Conservation (phyloP, 2,888 invertebrate species). For the Cotesia congregata region DNA sequence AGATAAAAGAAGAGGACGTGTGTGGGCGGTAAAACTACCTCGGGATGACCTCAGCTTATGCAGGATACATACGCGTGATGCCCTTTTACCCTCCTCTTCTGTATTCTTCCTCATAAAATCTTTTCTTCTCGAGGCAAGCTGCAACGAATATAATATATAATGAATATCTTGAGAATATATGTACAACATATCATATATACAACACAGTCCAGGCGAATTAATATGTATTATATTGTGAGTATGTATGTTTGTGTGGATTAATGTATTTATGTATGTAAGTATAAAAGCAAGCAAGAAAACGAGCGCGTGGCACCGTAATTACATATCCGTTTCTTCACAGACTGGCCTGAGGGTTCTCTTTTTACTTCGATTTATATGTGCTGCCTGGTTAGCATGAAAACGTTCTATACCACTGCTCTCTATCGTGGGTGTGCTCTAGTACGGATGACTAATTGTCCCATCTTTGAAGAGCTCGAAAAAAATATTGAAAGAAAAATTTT, state of each 20-base stretch:
- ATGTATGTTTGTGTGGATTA: background rate
- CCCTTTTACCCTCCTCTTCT: constrained; percentile 1
- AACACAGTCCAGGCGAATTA: background rate
- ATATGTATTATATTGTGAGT: background rate
- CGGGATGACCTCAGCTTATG: constrained; percentile 19
- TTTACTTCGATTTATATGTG: constrained; percentile 35
- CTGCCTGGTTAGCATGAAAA: background rate
- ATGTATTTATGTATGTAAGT: constrained; percentile 4
- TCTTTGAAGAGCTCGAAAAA: constrained; percentile 15
- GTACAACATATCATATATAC: background rate
- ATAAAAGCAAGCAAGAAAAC: background rate
- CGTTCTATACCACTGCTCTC: background rate
- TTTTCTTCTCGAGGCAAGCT: constrained; percentile 18
- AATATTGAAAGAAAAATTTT: constrained; percentile 2
- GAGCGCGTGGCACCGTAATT: constrained; percentile 39
- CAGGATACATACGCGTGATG: constrained; percentile 20
- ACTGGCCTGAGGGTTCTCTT: constrained; percentile 20
- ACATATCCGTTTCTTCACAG: constrained; percentile 22
- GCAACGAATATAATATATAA: constrained; percentile 6
- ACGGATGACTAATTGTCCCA: constrained; percentile 35
- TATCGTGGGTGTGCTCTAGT: constrained; percentile 35
- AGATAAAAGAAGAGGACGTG: constrained; percentile 23
- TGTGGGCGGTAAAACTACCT: constrained; percentile 31
- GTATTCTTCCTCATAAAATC: background rate
- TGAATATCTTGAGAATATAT: background rate